phyloP scores from a whole-genome alignment of 2,888 invertebrate species.

The Omphaloscelis lunosa region DNA sequence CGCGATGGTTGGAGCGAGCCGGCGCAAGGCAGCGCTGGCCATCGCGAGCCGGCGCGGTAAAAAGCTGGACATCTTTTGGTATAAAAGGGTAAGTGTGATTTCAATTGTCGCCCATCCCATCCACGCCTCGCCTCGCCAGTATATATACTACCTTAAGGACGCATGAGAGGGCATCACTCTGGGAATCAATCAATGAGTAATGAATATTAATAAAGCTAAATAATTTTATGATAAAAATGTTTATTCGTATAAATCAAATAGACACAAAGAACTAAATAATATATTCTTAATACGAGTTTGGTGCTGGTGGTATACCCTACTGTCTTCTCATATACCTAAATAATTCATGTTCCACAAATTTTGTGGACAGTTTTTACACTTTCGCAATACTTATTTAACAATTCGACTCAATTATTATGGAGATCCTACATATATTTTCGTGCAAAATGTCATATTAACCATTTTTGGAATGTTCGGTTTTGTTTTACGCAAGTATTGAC shows the following conservation, averaged over 20 bases:
- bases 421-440: neutral
- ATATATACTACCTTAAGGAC: too few species aligned
- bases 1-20: too few species aligned
- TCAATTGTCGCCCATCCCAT: too few species aligned
- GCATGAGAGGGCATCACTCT: too few species aligned
- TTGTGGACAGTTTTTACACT: neutral
- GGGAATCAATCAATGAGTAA: neutral
- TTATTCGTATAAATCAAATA: neutral
- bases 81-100: too few species aligned
- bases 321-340: neutral
- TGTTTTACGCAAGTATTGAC: constrained; percentile 34
- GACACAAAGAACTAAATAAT: too few species aligned
- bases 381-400: neutral
- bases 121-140: too few species aligned
- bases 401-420: neutral
- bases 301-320: neutral
- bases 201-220: neutral
- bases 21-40: too few species aligned
- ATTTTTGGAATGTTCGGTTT: constrained; percentile 18
- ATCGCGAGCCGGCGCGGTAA: too few species aligned
- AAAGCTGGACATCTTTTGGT: too few species aligned
- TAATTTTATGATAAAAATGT: too few species aligned
- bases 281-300: neutral
- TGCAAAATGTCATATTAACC: constrained; percentile 3
- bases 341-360: neutral